Evolutionary conservation across 2,113 vertebrate genomes (phyloP).

Genomic region (Serinus canaria): DNA sequence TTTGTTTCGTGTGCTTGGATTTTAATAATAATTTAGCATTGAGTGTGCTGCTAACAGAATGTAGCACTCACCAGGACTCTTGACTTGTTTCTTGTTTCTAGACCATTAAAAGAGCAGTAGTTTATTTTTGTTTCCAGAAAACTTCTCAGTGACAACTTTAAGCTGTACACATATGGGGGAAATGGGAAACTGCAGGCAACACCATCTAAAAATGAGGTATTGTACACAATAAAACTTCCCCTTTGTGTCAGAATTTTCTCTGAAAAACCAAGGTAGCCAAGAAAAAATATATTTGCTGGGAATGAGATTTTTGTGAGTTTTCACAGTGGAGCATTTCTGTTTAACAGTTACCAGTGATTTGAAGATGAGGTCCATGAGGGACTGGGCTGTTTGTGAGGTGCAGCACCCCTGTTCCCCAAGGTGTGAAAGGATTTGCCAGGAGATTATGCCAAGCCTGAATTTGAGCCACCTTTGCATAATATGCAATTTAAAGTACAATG

Average conservation of each 20-base stretch:
- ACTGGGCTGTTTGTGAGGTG: background rate
- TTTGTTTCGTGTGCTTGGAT: background rate
- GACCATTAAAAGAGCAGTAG: background rate
- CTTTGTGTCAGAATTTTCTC: background rate
- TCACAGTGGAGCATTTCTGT: background rate
- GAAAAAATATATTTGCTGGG: background rate
- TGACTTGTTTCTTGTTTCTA: background rate
- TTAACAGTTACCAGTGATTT: background rate
- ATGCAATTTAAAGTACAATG: background rate
- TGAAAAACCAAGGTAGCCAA: background rate
- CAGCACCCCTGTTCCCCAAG: background rate
- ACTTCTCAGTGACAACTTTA: constrained; percentile 62
- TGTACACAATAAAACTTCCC: background rate
- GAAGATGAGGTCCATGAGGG: background rate
- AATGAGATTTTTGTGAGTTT: background rate
- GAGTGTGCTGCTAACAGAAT: background rate
- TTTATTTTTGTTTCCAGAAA: constrained; percentile 60
- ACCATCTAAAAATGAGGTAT: constrained; percentile 43
- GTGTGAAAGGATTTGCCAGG: background rate
- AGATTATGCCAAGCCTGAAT: background rate
- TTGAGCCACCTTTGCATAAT: background rate
- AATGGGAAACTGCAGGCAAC: constrained; percentile 46
- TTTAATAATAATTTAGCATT: background rate
- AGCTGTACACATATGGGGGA: constrained; percentile 54
- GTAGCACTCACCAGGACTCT: background rate